Evolutionary conservation across 2,797 vertebrate genomes (phyloP), one percentile per base, ranked within the genome.

Genomic region (Takifugu ocellatus): DNA sequence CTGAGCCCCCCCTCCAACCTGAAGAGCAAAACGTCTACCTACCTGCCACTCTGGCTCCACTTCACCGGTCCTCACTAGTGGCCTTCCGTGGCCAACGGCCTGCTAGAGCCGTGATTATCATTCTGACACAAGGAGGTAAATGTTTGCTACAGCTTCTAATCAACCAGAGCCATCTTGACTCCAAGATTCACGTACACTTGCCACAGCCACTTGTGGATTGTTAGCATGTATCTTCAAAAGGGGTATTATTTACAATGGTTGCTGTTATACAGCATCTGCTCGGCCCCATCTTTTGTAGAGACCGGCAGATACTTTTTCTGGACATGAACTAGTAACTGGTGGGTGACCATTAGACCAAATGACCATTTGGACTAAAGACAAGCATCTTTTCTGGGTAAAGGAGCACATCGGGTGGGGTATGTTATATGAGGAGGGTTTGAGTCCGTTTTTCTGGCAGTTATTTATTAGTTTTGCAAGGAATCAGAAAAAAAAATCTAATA

Each of bases 71-170:
- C 79, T 84, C 66, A 8, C 31, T 49, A 8, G 6, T 5, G 51
- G 72, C 58, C 72, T 43, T 10, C 71, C 58, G 75, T 70, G 78
- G 69, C 77, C 54, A 12, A 79, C 69, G 72, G 77, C 62, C 76
- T 60, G 62, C 74, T 78, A n/a, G 54, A 82, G 67, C 67, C 51
- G 73, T 77, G 77, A 81, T 89, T 87, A 88, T 88, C 82, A 84
- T 87, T 81, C 86, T 79, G 65, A 63, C 71, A 75, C 57, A 59
- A 88, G 85, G 75, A 88, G 82, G 74, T 87, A 87, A 87, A 82
- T 54, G 69, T 50, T 68, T 68, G 72, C 75, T 79, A 63, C 79
- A 6, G 12, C 77, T 79, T 60, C 79, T 85, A 82, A 87, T 88
- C 86, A 86, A 75, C 74, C 43, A 21, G 68, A 72, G 83, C 70